A percentile compares a stretch with the other conserved stretches of the same genome.
Evolutionary conservation across 2,888 invertebrate genomes (phyloP).

Genomic region (Perdita meconis): DNA sequence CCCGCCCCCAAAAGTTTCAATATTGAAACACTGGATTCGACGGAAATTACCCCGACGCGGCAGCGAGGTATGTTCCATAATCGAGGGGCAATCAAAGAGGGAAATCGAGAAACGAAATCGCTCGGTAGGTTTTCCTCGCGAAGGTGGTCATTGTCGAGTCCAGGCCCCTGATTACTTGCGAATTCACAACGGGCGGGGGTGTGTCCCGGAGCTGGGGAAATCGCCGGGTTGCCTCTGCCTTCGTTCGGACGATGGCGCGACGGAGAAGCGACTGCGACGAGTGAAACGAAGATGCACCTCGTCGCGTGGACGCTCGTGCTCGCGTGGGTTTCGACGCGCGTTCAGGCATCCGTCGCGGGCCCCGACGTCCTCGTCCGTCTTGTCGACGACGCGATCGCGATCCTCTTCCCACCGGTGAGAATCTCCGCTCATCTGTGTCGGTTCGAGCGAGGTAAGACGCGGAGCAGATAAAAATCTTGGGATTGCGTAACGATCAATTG

Average conservation of each 20-base stretch:
- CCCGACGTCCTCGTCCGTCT: slow-evolving; percentile 46
- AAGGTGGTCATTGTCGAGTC: not conserved
- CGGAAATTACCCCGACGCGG: too few species aligned
- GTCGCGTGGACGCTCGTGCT: not conserved
- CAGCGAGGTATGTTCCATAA: too few species aligned
- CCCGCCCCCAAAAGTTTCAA: too few species aligned
- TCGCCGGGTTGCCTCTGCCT: too few species aligned
- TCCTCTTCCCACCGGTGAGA: slow-evolving; percentile 64
- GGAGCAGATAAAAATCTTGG: not conserved
- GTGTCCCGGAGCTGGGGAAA: not conserved
- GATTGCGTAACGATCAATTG: too few species aligned
- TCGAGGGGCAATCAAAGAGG: too few species aligned
- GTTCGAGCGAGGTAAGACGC: slow-evolving; percentile 55
- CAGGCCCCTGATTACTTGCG: slow-evolving; percentile 8
- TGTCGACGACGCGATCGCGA: slow-evolving; percentile 60
- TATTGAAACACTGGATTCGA: too few species aligned
- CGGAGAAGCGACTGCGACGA: too few species aligned
- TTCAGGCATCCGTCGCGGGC: not conserved
- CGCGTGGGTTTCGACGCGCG: not conserved
- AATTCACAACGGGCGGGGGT: not conserved
- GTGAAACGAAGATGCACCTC: not conserved
- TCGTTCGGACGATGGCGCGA: too few species aligned
- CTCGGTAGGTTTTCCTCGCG: too few species aligned
- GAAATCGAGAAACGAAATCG: too few species aligned
- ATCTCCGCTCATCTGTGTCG: slow-evolving; percentile 70